Conservation (phyloP, 1,140 invertebrate genomes). For the Platyscapa corneri region DNA sequence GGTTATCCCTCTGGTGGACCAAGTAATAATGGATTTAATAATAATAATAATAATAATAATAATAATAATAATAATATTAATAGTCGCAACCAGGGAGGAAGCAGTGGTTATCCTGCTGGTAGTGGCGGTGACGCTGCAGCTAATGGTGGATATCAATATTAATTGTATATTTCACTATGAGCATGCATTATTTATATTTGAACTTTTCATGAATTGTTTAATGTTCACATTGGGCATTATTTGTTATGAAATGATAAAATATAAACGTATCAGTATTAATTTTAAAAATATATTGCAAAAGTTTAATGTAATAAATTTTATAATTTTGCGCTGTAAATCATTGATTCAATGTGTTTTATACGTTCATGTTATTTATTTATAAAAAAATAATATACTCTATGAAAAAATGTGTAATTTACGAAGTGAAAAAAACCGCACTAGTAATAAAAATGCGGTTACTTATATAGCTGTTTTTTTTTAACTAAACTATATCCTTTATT, state of each 20-base stretch:
- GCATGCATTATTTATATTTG: constrained; percentile 39
- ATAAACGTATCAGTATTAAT: constrained; percentile 47
- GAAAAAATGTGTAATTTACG: constrained; percentile 45
- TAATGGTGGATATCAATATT: constrained; percentile 73
- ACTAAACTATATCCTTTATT: constrained; percentile 12
- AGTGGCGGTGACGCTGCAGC: constrained; percentile 69
- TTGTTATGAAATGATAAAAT: constrained; percentile 44
- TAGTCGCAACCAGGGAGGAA: constrained; percentile 53
- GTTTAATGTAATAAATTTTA: constrained; percentile 44
- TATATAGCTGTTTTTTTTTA: constrained; percentile 48
- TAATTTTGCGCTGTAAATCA: constrained; percentile 42
- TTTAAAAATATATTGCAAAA: constrained; percentile 41
- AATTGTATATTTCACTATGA: constrained; percentile 57
- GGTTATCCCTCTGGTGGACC: constrained; percentile 55
- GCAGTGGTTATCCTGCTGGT: constrained; percentile 67
- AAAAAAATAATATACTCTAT: constrained; percentile 39
- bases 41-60: background rate
- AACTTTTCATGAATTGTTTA: constrained; percentile 41
- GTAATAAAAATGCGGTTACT: constrained; percentile 54
- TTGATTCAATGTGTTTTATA: constrained; percentile 28
- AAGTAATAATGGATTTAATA: constrained; percentile 49
- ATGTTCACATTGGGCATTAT: constrained; percentile 31
- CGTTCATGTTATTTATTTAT: constrained; percentile 52
- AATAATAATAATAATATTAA: constrained; percentile 50
- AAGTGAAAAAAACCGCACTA: constrained; percentile 53